A percentile compares a stretch with the other conserved stretches of the same genome.
phyloP scores from a whole-genome alignment of 2,888 invertebrate species.

The Zootermopsis nevadensis region DNA sequence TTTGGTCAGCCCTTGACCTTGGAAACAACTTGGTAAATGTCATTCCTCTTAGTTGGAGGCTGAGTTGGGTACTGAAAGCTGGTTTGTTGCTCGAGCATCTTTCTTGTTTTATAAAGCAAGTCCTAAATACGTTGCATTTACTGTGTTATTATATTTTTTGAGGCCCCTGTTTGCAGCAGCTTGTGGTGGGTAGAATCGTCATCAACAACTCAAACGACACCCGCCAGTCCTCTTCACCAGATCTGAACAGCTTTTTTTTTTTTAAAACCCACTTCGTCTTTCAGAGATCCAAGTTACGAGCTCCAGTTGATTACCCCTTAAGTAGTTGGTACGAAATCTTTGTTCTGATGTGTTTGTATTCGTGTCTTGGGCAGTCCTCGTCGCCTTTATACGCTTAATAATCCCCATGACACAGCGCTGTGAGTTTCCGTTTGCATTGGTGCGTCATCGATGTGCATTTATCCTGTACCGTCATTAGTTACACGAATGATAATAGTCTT shows the following conservation, averaged over 20 bases:
- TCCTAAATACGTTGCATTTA: conserved; percentile 28
- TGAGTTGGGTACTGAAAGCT: not conserved
- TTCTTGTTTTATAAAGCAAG: conserved; percentile 31
- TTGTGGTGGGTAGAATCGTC: not conserved
- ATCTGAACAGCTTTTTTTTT: conserved; percentile 10
- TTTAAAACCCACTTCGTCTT: not conserved
- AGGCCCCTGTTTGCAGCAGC: not conserved
- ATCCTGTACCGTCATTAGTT: not conserved
- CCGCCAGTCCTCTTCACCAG: conserved; percentile 17
- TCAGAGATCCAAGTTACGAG: not conserved
- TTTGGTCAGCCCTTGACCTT: conserved; percentile 40
- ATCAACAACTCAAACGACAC: conserved; percentile 2
- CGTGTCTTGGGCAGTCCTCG: not conserved
- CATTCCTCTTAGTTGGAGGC: conserved; percentile 21
- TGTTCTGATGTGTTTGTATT: not conserved
- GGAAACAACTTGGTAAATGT: conserved; percentile 36
- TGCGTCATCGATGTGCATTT: not conserved
- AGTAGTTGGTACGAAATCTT: not conserved
- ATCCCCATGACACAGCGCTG: not conserved
- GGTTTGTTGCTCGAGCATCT: conserved; percentile 8
- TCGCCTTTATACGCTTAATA: not conserved
- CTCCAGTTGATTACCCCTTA: conserved; percentile 18
- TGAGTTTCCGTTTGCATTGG: not conserved
- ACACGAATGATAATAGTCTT: not conserved
- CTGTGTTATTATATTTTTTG: conserved; percentile 22